These are phyloP conservation scores for Melanaphis sacchari DNA, from an alignment of 1,140 invertebrate genomes.

Conservation along the genomic window DNA sequence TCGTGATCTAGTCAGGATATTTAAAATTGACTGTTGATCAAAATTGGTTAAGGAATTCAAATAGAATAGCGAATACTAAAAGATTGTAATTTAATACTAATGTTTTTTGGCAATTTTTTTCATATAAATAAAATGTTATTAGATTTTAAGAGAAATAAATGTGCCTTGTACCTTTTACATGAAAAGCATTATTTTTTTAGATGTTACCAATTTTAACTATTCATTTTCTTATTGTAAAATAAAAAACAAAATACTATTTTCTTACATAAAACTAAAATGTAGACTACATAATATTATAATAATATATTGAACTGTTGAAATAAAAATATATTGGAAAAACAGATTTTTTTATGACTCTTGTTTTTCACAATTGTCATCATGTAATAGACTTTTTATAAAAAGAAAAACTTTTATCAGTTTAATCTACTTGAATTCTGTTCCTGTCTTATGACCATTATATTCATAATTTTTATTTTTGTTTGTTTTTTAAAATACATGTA, in stretches of 20 bases:
- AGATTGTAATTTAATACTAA: slow-evolving; percentile 37
- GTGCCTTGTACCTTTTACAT: slow-evolving; percentile 56
- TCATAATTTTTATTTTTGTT: slow-evolving; percentile 42
- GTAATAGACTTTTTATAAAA: background rate
- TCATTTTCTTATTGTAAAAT: slow-evolving; percentile 53
- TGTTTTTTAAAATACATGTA: background rate
- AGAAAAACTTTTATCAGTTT: slow-evolving; percentile 19
- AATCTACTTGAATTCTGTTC: slow-evolving; percentile 44
- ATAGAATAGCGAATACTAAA: slow-evolving; percentile 45
- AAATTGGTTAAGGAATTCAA: slow-evolving; percentile 55
- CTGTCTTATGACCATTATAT: slow-evolving; percentile 49
- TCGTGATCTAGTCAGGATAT: slow-evolving; percentile 55
- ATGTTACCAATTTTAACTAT: slow-evolving; percentile 50
- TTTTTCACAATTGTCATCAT: background rate
- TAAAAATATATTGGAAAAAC: slow-evolving; percentile 30
- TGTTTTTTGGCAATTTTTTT: slow-evolving; percentile 47
- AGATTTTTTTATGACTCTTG: slow-evolving; percentile 34
- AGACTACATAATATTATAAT: slow-evolving; percentile 18
- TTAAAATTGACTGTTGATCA: slow-evolving; percentile 57
- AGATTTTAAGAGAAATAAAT: slow-evolving; percentile 55
- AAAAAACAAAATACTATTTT: slow-evolving; percentile 33
- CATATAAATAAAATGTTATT: slow-evolving; percentile 19
- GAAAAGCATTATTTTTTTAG: slow-evolving; percentile 58
- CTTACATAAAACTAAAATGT: slow-evolving; percentile 39
- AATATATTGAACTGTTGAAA: slow-evolving; percentile 50